phyloP scores from a whole-genome alignment of 2,113 vertebrate species.

The Mobula birostris region DNA sequence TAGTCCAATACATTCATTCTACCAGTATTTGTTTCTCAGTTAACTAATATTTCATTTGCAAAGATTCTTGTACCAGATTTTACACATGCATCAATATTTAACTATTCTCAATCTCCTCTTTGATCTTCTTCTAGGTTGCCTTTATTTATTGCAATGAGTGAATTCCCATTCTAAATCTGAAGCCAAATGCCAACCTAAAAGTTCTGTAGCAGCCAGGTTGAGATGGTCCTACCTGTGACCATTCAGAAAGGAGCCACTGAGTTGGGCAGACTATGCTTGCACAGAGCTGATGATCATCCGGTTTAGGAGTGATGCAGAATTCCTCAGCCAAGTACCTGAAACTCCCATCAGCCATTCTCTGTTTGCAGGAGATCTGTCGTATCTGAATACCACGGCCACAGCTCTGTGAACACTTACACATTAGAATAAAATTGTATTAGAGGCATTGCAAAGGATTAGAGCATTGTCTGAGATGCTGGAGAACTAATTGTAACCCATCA shows the following conservation, averaged over 20 bases:
- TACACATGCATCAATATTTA: background rate
- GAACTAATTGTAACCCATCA: background rate
- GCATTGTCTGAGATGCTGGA: background rate
- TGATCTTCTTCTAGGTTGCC: background rate
- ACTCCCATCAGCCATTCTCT: conserved; percentile 81
- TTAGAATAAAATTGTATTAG: background rate
- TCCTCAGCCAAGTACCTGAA: conserved; percentile 76
- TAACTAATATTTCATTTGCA: background rate
- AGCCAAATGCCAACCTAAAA: background rate
- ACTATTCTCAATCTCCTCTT: background rate
- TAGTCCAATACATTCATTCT: background rate
- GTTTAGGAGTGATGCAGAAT: conserved; percentile 66
- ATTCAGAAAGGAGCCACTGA: conserved; percentile 75
- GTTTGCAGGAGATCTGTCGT: conserved; percentile 71
- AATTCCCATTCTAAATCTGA: background rate
- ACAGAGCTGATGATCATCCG: conserved; percentile 61
- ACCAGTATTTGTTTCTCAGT: background rate
- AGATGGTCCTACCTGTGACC: conserved; percentile 71
- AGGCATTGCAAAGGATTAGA: background rate
- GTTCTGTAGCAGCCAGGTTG: background rate
- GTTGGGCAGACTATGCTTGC: conserved; percentile 66
- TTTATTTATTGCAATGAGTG: background rate
- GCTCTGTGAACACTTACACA: conserved; percentile 74
- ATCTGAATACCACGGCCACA: conserved; percentile 74
- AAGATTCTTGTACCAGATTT: background rate